phyloP scores from a whole-genome alignment of 2,797 vertebrate species.

The Gymnoscopelus braueri region DNA sequence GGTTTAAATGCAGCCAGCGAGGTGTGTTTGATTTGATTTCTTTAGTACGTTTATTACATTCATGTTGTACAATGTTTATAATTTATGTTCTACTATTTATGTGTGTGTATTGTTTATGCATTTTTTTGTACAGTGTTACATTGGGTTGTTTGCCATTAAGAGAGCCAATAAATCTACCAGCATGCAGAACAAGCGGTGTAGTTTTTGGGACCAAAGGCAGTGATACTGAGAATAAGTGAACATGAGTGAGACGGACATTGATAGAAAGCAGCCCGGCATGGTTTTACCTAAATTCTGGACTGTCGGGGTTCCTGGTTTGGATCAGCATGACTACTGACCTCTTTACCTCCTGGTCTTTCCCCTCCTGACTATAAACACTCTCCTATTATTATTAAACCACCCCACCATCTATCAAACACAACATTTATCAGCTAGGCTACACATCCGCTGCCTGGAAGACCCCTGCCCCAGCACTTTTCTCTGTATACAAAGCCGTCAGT shows the following conservation, averaged over 20 bases:
- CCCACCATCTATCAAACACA: constrained; percentile 56
- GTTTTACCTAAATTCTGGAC: constrained; percentile 57
- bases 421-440: constrained; percentile 54
- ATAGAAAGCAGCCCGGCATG: constrained; percentile 48
- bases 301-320: constrained; percentile 67
- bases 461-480: constrained; percentile 25
- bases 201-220: too few species aligned
- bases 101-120: too few species aligned
- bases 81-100: too few species aligned
- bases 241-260: constrained; percentile 28
- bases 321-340: constrained; percentile 73
- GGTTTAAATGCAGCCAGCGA: too few species aligned
- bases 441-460: constrained; percentile 63
- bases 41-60: too few species aligned
- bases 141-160: not conserved
- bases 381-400: constrained; percentile 39
- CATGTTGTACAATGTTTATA: too few species aligned
- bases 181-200: too few species aligned
- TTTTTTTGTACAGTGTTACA: too few species aligned
- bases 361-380: constrained; percentile 71
- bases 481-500: constrained; percentile 39
- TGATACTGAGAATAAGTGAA: not conserved
- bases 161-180: too few species aligned
- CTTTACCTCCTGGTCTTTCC: constrained; percentile 55
- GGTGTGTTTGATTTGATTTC: too few species aligned